phyloP scores from a whole-genome alignment of 2,113 vertebrate species.

The Gnathonemus longibarbis region DNA sequence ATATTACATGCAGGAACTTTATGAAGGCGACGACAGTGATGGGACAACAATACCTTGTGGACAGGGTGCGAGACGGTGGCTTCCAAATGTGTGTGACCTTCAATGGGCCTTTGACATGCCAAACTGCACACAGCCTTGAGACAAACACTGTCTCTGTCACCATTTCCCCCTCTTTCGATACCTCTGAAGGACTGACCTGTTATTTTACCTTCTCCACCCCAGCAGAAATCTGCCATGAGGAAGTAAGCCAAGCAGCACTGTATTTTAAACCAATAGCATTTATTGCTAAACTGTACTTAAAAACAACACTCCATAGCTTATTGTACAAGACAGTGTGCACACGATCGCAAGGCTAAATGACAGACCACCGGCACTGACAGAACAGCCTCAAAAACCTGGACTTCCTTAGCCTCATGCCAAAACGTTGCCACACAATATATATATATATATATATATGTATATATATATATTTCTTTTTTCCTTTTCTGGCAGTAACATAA shows the following conservation, averaged over 20 bases:
- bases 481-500: constrained; percentile 24
- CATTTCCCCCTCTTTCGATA: background rate
- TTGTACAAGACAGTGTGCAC: constrained; percentile 66
- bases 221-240: background rate
- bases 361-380: constrained; percentile 46
- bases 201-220: background rate
- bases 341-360: constrained; percentile 64
- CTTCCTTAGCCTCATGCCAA: constrained; percentile 58
- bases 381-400: constrained; percentile 26
- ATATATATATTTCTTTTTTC: constrained; percentile 22
- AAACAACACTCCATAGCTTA: constrained; percentile 65
- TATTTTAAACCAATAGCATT: constrained; percentile 67
- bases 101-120: background rate
- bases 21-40: background rate
- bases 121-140: background rate
- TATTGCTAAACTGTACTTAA: constrained; percentile 74
- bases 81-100: background rate
- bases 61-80: background rate
- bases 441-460: constrained; percentile 54
- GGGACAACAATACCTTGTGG: background rate
- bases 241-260: background rate
- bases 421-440: constrained; percentile 69
- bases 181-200: background rate
- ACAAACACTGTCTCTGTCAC: background rate
- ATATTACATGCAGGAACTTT: background rate